These are phyloP conservation scores for Heterochromis multidens DNA, from an alignment of 2,113 vertebrate species.

Conservation along the genomic window DNA sequence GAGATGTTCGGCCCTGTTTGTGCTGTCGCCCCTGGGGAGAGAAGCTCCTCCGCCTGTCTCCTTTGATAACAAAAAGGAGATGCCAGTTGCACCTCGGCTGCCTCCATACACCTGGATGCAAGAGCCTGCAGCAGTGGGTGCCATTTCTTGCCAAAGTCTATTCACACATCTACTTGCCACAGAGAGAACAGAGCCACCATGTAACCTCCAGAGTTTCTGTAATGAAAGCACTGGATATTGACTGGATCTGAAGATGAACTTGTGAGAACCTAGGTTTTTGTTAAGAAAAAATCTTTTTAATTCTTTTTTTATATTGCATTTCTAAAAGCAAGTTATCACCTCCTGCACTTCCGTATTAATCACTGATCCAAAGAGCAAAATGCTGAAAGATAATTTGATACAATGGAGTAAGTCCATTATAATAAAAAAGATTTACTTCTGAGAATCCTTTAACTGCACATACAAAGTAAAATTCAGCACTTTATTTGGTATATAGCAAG, in stretches of 20 bases:
- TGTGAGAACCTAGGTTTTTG: neutral
- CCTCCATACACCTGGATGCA: neutral
- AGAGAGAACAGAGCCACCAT: neutral
- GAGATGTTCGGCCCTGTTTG: slow-evolving; percentile 9
- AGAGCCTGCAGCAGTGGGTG: slow-evolving; percentile 25
- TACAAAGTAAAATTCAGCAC: neutral
- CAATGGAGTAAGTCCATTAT: neutral
- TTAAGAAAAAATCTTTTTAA: neutral
- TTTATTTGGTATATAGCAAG: neutral
- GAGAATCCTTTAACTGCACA: neutral
- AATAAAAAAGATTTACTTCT: neutral
- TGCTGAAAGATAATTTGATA: neutral
- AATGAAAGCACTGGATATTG: neutral
- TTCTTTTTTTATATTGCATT: neutral
- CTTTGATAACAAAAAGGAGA: slow-evolving; percentile 53
- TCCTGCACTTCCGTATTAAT: neutral
- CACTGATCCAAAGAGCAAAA: neutral
- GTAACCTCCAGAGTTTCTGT: neutral
- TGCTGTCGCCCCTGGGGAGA: slow-evolving; percentile 9
- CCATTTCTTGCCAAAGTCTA: slow-evolving; percentile 50
- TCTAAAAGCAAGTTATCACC: neutral
- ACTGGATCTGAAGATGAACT: neutral
- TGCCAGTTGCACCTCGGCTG: slow-evolving; percentile 37
- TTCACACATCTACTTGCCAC: slow-evolving; percentile 32
- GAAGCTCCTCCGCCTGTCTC: slow-evolving; percentile 42